Conservation (phyloP, 2,888 invertebrate genomes). For the Phyllotreta striolata region DNA sequence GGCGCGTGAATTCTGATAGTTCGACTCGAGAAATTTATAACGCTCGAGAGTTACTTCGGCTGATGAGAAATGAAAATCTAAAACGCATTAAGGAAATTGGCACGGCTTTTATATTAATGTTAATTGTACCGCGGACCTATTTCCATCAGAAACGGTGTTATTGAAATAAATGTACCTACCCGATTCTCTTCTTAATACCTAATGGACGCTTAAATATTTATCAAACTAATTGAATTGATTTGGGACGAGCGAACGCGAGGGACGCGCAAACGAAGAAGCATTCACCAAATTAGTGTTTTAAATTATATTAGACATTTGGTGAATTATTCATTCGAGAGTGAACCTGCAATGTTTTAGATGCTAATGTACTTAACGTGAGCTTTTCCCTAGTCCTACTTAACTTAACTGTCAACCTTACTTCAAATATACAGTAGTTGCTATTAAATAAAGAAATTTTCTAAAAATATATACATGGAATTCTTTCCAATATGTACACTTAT, state of each 20-base stretch:
- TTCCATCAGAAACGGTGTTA: slow-evolving; percentile 26
- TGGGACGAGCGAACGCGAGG: slow-evolving; percentile 8
- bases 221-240: slow-evolving; percentile 50
- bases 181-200: slow-evolving; percentile 47
- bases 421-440: too few relatives aligned
- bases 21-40: slow-evolving; percentile 35
- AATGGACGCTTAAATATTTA: slow-evolving; percentile 53
- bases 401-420: too few relatives aligned
- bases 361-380: slow-evolving; percentile 1
- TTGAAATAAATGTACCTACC: slow-evolving; percentile 26
- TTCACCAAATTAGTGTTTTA: slow-evolving; percentile 32
- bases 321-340: slow-evolving; percentile 19
- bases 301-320: slow-evolving; percentile 23
- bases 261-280: slow-evolving; percentile 14
- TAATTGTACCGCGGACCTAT: slow-evolving; percentile 41
- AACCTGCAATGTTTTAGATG: not conserved
- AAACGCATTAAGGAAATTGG: slow-evolving; percentile 63
- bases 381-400: too few relatives aligned
- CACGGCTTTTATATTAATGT: slow-evolving; percentile 61
- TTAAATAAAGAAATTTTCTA: too few relatives aligned
- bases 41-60: slow-evolving; percentile 60
- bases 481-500: too few relatives aligned
- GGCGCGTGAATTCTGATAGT: slow-evolving; percentile 59
- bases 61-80: slow-evolving; percentile 63
- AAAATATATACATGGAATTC: too few relatives aligned